A percentile compares a stretch with the other conserved stretches of the same genome.
These are phyloP conservation scores for Anastrepha ludens DNA, from an alignment of 1,140 invertebrate genomes.

Conservation along the genomic window DNA sequence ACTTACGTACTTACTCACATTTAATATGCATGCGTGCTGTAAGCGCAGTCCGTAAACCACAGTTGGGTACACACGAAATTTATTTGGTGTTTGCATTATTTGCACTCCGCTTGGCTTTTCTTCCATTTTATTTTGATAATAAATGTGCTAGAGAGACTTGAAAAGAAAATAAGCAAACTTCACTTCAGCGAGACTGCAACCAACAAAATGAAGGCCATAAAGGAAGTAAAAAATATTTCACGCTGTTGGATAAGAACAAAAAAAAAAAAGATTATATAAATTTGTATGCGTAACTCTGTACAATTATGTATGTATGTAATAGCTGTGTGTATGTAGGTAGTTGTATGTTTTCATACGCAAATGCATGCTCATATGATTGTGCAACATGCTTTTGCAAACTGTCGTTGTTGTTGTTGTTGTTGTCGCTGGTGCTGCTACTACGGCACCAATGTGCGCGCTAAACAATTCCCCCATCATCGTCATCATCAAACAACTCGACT, in stretches of 20 bases:
- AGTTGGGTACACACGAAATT: conserved; percentile 37
- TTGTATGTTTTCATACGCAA: not conserved
- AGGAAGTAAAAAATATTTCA: not conserved
- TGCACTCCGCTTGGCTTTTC: conserved; percentile 20
- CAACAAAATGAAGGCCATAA: not conserved
- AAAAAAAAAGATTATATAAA: not conserved
- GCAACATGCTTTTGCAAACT: conserved; percentile 4
- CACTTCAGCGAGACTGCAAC: not conserved
- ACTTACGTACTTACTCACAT: not conserved
- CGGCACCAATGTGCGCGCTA: conserved; percentile 38
- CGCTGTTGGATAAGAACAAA: not conserved
- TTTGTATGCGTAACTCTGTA: no score
- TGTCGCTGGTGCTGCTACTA: not conserved
- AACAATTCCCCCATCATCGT: conserved; percentile 55
- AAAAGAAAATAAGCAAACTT: conserved; percentile 13
- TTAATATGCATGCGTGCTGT: conserved; percentile 16
- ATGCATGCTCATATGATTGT: not conserved
- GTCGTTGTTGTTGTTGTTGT: not conserved
- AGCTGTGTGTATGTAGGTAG: not conserved
- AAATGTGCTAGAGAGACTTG: not conserved
- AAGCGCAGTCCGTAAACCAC: not conserved
- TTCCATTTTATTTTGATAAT: conserved; percentile 11
- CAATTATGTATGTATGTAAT: no score
- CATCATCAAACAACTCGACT: conserved; percentile 71
- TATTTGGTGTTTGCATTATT: conserved; percentile 26